Evolutionary conservation across 2,113 vertebrate species (phyloP), one percentile per base, ranked within the genome.

Genomic region (Odocoileus hemionus): DNA sequence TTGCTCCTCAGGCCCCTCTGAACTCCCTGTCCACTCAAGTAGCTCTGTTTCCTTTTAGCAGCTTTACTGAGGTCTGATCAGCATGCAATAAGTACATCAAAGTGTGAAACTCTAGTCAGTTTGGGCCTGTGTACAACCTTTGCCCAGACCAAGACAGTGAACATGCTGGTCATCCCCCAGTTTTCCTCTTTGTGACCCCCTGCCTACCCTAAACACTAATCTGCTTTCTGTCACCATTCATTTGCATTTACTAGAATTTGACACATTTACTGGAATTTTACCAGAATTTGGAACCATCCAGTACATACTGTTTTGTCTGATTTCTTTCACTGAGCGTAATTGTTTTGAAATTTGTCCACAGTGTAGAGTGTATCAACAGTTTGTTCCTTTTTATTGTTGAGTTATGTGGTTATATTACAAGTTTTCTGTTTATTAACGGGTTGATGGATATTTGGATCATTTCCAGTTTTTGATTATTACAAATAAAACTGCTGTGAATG

Each of bases 41-140:
- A 60, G 36, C 60, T n/a, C 54, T 7, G 55, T 26, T 58, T 25
- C 5, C 52, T 57, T 28, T 55, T 12, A 13, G 30, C 8, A 7
- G 36, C 36, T 84, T 64, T 47, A 3, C 16, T 82, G 50, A 45
- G 80, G 36, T 8, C 33, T 11, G n/a, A 39, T 64, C 50, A 45
- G 50, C 50, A 16, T 30, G 25, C 14, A 6, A 0, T 17, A 30
- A n/a, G 19, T 14, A 0, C 8, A 7, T 39, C 11, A 43, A 43
- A 60, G 78, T 15, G 78, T 54, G 43, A 5, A 10, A 16, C 28
- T 39, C 36, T 50, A 67, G 33, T 50, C 23, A 21, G 23, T 15
- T 30, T 36, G 26, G 76, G 36, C 39, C 28, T 47, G 25, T 28
- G 5, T 10, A 28, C 11, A 58, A 7, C 89, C 16, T n/a, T 50